Evolutionary conservation across 1,140 invertebrate species (phyloP).

Genomic region (Hypsibius dujardini): DNA sequence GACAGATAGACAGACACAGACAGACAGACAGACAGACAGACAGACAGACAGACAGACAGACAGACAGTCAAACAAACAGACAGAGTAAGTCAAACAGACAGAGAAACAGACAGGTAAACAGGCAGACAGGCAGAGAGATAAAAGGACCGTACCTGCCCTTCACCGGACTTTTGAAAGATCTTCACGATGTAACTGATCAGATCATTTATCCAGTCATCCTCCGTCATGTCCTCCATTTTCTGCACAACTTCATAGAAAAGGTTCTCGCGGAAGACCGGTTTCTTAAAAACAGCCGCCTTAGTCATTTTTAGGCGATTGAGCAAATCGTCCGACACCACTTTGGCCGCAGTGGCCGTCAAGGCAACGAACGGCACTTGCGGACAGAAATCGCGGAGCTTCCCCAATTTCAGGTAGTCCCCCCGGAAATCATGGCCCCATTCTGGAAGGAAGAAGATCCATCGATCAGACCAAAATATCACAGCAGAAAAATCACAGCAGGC

Average conservation of each 20-base stretch:
- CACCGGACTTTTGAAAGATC: not conserved
- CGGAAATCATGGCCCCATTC: slow-evolving; percentile 30
- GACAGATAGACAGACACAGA: too few relatives aligned
- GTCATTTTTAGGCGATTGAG: slow-evolving; percentile 38
- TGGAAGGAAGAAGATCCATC: not conserved
- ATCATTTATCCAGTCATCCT: not conserved
- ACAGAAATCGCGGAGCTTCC: slow-evolving; percentile 48
- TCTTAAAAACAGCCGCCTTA: slow-evolving; percentile 42
- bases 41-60: not conserved
- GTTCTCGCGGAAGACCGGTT: slow-evolving; percentile 47
- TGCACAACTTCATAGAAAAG: slow-evolving; percentile 54
- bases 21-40: not conserved
- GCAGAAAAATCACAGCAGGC: not conserved
- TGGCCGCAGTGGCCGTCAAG: slow-evolving; percentile 52
- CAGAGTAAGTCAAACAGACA: too few relatives aligned
- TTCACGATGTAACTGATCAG: slow-evolving; percentile 2
- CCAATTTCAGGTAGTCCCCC: slow-evolving; percentile 70
- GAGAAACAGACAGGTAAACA: too few relatives aligned
- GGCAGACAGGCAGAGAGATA: not conserved
- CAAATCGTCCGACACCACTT: slow-evolving; percentile 44
- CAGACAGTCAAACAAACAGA: too few relatives aligned
- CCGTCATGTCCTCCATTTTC: slow-evolving; percentile 33
- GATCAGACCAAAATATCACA: not conserved
- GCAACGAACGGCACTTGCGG: slow-evolving; percentile 52
- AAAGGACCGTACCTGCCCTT: slow-evolving; percentile 13